These are phyloP conservation scores for Caenorhabditis doughertyi DNA, from an alignment of 2,888 invertebrate species.

Conservation along the genomic window DNA sequence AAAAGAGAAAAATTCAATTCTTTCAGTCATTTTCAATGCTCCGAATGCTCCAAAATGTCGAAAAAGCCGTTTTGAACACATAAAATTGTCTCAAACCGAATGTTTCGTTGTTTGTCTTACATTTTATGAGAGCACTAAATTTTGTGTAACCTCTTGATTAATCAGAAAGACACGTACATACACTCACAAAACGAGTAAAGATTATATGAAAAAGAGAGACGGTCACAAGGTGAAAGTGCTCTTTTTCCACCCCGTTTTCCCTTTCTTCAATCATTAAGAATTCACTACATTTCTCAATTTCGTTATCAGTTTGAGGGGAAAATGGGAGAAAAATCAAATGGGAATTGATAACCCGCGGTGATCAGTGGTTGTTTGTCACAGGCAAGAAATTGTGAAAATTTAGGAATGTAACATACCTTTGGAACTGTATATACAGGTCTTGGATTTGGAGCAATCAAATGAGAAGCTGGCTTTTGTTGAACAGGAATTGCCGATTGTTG, in stretches of 20 bases:
- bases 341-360: constrained; percentile 17
- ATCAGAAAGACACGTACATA: constrained; percentile 40
- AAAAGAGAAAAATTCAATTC: neutral
- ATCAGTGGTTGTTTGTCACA: constrained; percentile 29
- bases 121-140: constrained; percentile 32
- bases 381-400: neutral
- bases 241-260: constrained; percentile 8
- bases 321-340: constrained; percentile 12
- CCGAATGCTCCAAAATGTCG: too few species aligned
- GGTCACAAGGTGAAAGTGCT: constrained; percentile 32
- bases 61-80: constrained; percentile 46
- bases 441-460: constrained; percentile 44
- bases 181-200: constrained; percentile 35
- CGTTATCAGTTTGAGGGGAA: constrained; percentile 22
- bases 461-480: constrained; percentile 21
- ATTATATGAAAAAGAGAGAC: neutral
- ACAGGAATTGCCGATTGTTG: constrained; percentile 37
- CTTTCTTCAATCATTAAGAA: constrained; percentile 21
- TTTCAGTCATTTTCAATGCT: neutral
- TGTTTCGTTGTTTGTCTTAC: constrained; percentile 17
- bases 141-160: constrained; percentile 41
- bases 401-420: constrained; percentile 38
- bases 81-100: neutral
- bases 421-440: constrained; percentile 57
- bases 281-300: constrained; percentile 19